Conservation (phyloP, 2,888 invertebrate species). For the Cyclophora albipunctata region DNA sequence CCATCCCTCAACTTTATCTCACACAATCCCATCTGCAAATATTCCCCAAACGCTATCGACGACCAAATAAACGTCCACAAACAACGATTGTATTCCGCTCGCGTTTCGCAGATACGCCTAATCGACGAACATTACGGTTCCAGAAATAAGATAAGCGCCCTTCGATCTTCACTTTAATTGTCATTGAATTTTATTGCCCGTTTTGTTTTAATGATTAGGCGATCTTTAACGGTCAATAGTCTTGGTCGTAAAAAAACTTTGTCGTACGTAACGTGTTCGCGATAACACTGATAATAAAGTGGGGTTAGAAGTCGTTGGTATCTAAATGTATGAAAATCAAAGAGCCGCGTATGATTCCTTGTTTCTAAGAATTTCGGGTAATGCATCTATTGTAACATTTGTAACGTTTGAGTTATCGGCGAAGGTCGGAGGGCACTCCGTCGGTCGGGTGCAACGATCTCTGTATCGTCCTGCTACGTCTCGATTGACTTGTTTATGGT, state of each 20-base stretch:
- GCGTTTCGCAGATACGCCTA: conserved; percentile 42
- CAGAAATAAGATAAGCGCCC: conserved; percentile 38
- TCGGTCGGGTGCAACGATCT: conserved; percentile 54
- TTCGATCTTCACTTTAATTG: conserved; percentile 14
- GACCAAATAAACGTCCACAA: conserved; percentile 50
- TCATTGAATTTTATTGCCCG: conserved; percentile 12
- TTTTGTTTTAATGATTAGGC: conserved; percentile 8
- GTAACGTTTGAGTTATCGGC: conserved; percentile 29
- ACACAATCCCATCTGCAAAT: conserved; percentile 48
- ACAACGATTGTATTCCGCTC: conserved; percentile 48
- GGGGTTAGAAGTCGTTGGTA: conserved; percentile 9
- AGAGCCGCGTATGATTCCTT: conserved; percentile 23
- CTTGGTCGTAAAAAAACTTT: conserved; percentile 6
- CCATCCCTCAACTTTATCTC: conserved; percentile 49
- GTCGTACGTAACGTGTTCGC: conserved; percentile 1
- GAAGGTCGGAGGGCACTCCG: conserved; percentile 49
- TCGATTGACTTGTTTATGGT: conserved; percentile 60
- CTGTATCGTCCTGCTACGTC: conserved; percentile 47
- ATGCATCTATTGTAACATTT: conserved; percentile 26
- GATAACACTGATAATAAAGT: conserved; percentile 7
- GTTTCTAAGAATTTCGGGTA: conserved; percentile 37
- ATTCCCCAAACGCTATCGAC: conserved; percentile 47
- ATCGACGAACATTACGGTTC: conserved; percentile 41
- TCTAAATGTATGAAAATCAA: conserved; percentile 18
- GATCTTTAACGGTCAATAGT: not conserved